Conservation (phyloP, 2,797 vertebrate species). For the Enteromius argenteus region DNA sequence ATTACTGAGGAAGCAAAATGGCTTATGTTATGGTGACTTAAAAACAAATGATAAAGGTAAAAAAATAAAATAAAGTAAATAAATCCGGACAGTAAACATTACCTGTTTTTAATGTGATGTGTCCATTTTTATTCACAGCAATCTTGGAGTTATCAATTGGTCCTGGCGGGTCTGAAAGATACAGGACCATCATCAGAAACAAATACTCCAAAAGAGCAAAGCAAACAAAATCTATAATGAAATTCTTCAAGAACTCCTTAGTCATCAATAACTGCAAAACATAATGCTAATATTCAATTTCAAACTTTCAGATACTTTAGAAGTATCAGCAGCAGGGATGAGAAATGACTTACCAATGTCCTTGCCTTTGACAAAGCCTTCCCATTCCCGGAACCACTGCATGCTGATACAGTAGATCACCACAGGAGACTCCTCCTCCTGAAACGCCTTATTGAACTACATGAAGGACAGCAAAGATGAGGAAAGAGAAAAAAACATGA, state of each 20-base stretch:
- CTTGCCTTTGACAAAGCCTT: constrained; percentile 98
- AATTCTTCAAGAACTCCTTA: neutral
- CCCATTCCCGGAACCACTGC: constrained; percentile 99
- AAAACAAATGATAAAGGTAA: neutral
- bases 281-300: constrained; percentile 20
- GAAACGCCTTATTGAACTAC: constrained; percentile 98
- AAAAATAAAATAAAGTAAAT: neutral
- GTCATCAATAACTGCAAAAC: neutral
- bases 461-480: constrained; percentile 32
- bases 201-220: neutral
- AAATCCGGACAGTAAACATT: constrained; percentile 22
- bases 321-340: constrained; percentile 2
- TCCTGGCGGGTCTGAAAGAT: constrained; percentile 88
- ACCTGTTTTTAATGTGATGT: constrained; percentile 93
- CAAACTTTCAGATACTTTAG: neutral
- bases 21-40: too few species aligned
- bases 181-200: constrained; percentile 28
- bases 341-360: constrained; percentile 80
- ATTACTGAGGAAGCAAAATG: neutral
- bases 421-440: constrained; percentile 95
- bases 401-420: constrained; percentile 99
- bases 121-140: constrained; percentile 89
- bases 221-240: neutral
- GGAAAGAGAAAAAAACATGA: neutral
- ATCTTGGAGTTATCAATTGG: constrained; percentile 97